Evolutionary conservation across 2,797 vertebrate species (phyloP).

Genomic region (Etheostoma nigrum): DNA sequence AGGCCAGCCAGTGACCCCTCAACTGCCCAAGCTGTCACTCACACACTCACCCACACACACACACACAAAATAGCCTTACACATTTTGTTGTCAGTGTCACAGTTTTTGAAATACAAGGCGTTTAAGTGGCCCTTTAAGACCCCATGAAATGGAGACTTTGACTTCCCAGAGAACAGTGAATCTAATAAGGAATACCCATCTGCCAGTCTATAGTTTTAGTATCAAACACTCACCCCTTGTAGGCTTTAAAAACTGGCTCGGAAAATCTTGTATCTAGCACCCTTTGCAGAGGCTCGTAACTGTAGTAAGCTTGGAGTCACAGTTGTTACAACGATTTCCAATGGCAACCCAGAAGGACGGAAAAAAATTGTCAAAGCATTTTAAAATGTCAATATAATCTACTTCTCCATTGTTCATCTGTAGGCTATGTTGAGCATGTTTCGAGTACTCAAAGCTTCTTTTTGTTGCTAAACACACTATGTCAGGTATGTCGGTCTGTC

Average conservation of each 20-base stretch:
- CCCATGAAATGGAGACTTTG: slow-evolving; percentile 12
- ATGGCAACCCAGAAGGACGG: neutral
- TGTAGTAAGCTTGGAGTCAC: neutral
- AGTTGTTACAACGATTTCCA: neutral
- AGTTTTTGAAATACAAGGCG: slow-evolving; percentile 18
- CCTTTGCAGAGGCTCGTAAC: neutral
- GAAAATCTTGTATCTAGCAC: neutral
- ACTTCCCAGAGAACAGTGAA: neutral
- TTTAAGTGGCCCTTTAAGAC: slow-evolving; percentile 15
- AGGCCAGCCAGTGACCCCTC: slow-evolving; percentile 49
- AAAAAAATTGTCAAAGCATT: neutral
- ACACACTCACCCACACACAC: neutral
- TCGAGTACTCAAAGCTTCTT: too few species aligned
- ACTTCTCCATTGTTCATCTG: neutral
- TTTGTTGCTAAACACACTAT: neutral
- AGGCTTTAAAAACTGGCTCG: neutral
- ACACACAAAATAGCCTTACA: slow-evolving; percentile 12
- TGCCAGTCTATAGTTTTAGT: neutral
- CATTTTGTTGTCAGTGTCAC: slow-evolving; percentile 15
- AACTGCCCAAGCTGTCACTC: slow-evolving; percentile 38
- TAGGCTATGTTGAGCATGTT: neutral
- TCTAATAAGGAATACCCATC: neutral
- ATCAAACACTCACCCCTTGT: neutral
- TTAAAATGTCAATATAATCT: neutral
- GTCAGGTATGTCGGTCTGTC: too few species aligned